Base-by-base conservation (phyloP, 2,797 vertebrate genomes). In the Chrysolophus pictus region DNA sequence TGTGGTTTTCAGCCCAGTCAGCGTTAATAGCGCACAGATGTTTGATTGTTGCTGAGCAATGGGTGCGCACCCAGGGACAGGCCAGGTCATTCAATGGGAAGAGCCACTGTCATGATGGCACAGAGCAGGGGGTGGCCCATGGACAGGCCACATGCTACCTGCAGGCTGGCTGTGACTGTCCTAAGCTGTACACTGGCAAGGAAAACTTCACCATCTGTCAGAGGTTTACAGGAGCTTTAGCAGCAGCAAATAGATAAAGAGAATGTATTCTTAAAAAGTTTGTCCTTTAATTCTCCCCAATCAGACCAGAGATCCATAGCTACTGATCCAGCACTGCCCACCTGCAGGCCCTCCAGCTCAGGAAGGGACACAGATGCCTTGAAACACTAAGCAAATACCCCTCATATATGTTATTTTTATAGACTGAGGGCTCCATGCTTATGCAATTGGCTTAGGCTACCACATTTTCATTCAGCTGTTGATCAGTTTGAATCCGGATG, bases 391-490 rank as follows among this genome's bases (percentile, higher is more conserved):
- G 31, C n/a, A 65, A 47, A 31, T 49, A 33, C 22, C 44, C 14
- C 16, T 74, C 0, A 0, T n/a, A 35, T 84, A 60, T 58, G 28
- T 21, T 29, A 14, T 71, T 86, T 83, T 91, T 58, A 63, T 63
- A 59, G 73, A 12, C 18, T 78, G 51, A 85, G 56, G 63, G 82
- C 53, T 76, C 53, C 44, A 62, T 70, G 69, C 68, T 79, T 78
- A 7, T 69, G 79, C 82, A 93, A 51, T 73, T 92, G 88, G 65
- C 75, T 63, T 89, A 53, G 63, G 23, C 89, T 31, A 89, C 35
- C 24, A 88, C 28, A 80, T 84, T 96, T 95, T 91, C 68, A 64
- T 90, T 84, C 75, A 74, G 42, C 71, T 56, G 59, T 73, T 87
- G 84, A 81, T 74, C 84, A 85, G 69, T 90, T 84, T 42, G 49